Base-by-base conservation (phyloP, 2,113 vertebrate species). In the Prunella himalayana region DNA sequence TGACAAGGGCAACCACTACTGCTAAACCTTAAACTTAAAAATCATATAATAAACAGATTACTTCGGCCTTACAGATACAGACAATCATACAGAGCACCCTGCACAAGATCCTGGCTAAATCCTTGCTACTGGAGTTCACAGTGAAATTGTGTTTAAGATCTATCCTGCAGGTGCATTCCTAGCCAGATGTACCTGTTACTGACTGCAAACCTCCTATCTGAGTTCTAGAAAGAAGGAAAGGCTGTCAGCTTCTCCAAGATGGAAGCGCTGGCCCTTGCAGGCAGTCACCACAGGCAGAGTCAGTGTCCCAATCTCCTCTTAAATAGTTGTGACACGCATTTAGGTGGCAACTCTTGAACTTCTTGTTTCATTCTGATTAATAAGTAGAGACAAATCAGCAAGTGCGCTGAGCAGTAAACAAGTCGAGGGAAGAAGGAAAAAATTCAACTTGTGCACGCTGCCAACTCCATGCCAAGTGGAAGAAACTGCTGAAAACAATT, bases 401-500 rank as follows among this genome's bases (percentile, higher is more conserved):
- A 37, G 25, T 56, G n/a, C 21, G n/a, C 8, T 15, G 11, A 78
- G 37, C 19, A 80, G 25, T 69, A 87, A 87, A 82, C 10, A 79
- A 87, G 39, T 37, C 76, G n/a, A 91, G 35, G 10, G 28, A 82
- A 76, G 17, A 79, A 19, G 61, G 37, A 79, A 94, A 91, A 91
- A 88, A 39, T 4, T 61, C 15, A 82, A 5, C n/a, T 72, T 59
- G 28, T 57, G 13, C 44, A 65, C 33, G 71, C 42, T 88, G 79
- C 88, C 86, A 88, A 31, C 13, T 78, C 61, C 9, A 37, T 39
- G 49, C 53, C 12, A 65, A 68, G 49, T 2, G 2, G 50, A 90
- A 88, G 69, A 95, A 90, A 86, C 41, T 59, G 63, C n/a, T 88
- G 79, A 90, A 93, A 90, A 72, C 50, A 82, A 90, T 65, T 85